Percentiles rank a stretch among this genome's conserved stretches.
Evolutionary conservation across 2,113 vertebrate genomes (phyloP).

Genomic region (Ammodytes dubius): DNA sequence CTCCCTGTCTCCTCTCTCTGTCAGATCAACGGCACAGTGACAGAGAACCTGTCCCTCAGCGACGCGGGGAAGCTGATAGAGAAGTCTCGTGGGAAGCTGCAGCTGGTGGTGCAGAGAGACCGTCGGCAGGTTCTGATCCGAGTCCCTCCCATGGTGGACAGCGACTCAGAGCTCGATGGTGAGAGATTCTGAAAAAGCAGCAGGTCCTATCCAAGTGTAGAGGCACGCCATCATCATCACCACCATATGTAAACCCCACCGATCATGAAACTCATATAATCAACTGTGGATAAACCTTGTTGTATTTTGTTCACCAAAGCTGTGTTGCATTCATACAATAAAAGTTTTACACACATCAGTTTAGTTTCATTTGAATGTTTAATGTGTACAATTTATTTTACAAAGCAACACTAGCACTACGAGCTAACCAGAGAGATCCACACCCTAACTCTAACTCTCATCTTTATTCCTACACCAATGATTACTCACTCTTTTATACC

Average conservation of each 20-base stretch:
- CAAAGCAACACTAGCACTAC: background rate
- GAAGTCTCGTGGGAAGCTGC: conserved; percentile 94
- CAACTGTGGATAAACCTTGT: conserved; percentile 47
- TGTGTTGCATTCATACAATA: conserved; percentile 71
- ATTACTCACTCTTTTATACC: conserved; percentile 69
- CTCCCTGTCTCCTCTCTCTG: background rate
- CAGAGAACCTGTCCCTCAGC: conserved; percentile 95
- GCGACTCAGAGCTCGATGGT: conserved; percentile 97
- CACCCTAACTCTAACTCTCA: background rate
- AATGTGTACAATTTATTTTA: conserved; percentile 14
- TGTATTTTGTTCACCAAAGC: conserved; percentile 49
- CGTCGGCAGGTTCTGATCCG: conserved; percentile 91
- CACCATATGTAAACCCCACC: conserved; percentile 31
- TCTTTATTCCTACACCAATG: conserved; percentile 8
- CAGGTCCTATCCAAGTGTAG: conserved; percentile 69
- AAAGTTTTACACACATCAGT: conserved; percentile 68
- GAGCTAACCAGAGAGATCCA: conserved; percentile 20
- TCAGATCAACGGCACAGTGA: conserved; percentile 97
- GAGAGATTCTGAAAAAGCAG: conserved; percentile 77
- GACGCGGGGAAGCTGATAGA: conserved; percentile 97
- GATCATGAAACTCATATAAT: conserved; percentile 41
- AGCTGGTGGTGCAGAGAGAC: conserved; percentile 95
- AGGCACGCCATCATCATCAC: conserved; percentile 41
- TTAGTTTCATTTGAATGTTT: conserved; percentile 64
- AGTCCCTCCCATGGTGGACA: conserved; percentile 94